Evolutionary conservation across 2,888 invertebrate genomes (phyloP).

Genomic region (Lasioglossum oenotherae): DNA sequence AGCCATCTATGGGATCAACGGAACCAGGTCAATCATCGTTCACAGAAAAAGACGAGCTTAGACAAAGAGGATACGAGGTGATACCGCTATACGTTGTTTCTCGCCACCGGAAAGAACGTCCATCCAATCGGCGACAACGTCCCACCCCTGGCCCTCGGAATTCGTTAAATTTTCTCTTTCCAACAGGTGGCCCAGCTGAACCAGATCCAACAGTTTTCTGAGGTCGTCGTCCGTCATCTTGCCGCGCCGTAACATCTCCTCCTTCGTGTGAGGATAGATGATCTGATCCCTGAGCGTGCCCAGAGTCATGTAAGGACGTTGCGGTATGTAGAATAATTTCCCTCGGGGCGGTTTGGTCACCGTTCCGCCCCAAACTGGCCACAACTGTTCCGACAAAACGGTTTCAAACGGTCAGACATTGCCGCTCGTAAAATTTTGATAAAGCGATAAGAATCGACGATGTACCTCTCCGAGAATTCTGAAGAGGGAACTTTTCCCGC

Average conservation of each 20-base stretch:
- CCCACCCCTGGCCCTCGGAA: conserved; percentile 89
- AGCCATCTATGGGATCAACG: conserved; percentile 90
- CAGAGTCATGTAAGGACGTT: conserved; percentile 98
- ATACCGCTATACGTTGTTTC: conserved; percentile 97
- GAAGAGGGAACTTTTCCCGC: conserved; percentile 99
- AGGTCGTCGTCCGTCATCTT: conserved; percentile 91
- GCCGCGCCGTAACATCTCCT: conserved; percentile 92
- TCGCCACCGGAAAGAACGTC: conserved; percentile 99
- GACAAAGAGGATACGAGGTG: neutral
- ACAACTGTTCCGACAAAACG: conserved; percentile 86
- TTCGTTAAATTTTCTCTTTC: conserved; percentile 89
- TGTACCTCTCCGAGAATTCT: conserved; percentile 94
- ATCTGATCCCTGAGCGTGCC: conserved; percentile 97
- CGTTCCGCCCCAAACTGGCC: conserved; percentile 98
- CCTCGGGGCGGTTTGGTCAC: conserved; percentile 97
- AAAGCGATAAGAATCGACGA: neutral
- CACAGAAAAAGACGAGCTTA: neutral
- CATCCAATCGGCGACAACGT: conserved; percentile 99
- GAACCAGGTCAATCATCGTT: neutral
- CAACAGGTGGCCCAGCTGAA: conserved; percentile 93
- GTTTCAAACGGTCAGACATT: neutral
- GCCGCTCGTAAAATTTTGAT: neutral
- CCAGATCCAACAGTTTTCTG: conserved; percentile 90
- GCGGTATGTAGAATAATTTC: conserved; percentile 98
- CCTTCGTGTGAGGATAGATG: conserved; percentile 96